These are phyloP conservation scores for Xiphophorus hellerii DNA, from an alignment of 2,113 vertebrate species.

Conservation along the genomic window DNA sequence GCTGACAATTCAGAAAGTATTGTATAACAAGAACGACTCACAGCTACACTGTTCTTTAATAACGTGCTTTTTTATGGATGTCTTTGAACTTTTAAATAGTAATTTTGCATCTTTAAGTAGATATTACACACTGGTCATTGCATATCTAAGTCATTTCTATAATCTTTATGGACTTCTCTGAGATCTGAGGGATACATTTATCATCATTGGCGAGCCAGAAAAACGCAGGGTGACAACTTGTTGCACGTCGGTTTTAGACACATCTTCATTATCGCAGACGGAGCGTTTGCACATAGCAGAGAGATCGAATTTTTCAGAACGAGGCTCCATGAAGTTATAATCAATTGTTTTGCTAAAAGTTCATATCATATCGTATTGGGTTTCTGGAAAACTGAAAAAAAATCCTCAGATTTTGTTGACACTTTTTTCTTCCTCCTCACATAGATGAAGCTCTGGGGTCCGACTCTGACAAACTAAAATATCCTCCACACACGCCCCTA, in stretches of 20 bases:
- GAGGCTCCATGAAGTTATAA: neutral
- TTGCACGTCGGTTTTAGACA: neutral
- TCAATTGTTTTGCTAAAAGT: neutral
- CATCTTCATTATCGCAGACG: too few species aligned
- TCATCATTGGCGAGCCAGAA: neutral
- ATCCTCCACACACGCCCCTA: slow-evolving; percentile 1
- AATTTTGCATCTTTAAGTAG: neutral
- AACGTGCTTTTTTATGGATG: neutral
- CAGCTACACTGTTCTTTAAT: neutral
- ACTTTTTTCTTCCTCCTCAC: neutral
- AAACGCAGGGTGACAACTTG: neutral
- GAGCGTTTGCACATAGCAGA: too few species aligned
- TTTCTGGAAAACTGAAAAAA: neutral
- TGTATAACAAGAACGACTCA: neutral
- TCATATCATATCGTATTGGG: neutral
- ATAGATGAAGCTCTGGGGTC: neutral
- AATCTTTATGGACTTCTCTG: neutral
- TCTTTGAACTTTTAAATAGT: neutral
- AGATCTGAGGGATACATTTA: neutral
- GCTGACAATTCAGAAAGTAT: neutral
- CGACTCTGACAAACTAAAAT: slow-evolving; percentile 2
- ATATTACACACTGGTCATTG: neutral
- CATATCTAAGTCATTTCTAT: neutral
- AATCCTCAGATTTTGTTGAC: neutral
- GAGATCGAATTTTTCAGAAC: neutral